A percentile compares a stretch with the other conserved stretches of the same genome.
Conservation (phyloP, 2,888 invertebrate species). For the Synanthedon andrenaeformis region DNA sequence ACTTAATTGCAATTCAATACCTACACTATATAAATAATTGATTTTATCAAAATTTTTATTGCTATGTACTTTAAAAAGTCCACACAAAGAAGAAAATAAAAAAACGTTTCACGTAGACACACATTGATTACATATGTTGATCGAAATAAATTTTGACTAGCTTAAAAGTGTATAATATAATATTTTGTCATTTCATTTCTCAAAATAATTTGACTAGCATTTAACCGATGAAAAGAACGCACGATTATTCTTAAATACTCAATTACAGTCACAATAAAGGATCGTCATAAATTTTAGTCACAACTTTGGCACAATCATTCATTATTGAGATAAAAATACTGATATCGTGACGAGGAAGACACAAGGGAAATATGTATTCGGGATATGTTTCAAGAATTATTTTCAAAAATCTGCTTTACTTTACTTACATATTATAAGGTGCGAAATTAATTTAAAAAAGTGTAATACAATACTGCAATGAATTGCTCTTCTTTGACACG, state of each 20-base stretch:
- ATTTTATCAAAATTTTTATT: slow-evolving; percentile 65
- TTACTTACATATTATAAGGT: slow-evolving; percentile 55
- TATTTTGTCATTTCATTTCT: slow-evolving; percentile 19
- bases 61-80: slow-evolving; percentile 53
- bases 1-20: slow-evolving; percentile 57
- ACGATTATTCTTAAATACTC: slow-evolving; percentile 22
- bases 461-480: slow-evolving; percentile 20
- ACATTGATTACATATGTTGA: slow-evolving; percentile 24
- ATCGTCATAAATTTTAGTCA: slow-evolving; percentile 32
- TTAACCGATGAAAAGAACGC: slow-evolving; percentile 25
- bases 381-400: slow-evolving; percentile 58
- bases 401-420: slow-evolving; percentile 35
- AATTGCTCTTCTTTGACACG: slow-evolving; percentile 18
- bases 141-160: slow-evolving; percentile 64
- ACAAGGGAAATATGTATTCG: slow-evolving; percentile 41
- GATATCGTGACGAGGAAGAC: slow-evolving; percentile 65
- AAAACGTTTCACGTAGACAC: slow-evolving; percentile 18
- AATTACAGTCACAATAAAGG: slow-evolving; percentile 28
- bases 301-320: slow-evolving; percentile 63
- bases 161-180: slow-evolving; percentile 25
- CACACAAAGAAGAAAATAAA: slow-evolving; percentile 37
- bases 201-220: slow-evolving; percentile 64
- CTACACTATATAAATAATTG: slow-evolving; percentile 61
- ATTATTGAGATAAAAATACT: slow-evolving; percentile 31
- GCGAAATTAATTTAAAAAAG: slow-evolving; percentile 58